Evolutionary conservation across 92 coral and sea anemone genomes (phyloP).

Genomic region (Chrysogorgia sp.): DNA sequence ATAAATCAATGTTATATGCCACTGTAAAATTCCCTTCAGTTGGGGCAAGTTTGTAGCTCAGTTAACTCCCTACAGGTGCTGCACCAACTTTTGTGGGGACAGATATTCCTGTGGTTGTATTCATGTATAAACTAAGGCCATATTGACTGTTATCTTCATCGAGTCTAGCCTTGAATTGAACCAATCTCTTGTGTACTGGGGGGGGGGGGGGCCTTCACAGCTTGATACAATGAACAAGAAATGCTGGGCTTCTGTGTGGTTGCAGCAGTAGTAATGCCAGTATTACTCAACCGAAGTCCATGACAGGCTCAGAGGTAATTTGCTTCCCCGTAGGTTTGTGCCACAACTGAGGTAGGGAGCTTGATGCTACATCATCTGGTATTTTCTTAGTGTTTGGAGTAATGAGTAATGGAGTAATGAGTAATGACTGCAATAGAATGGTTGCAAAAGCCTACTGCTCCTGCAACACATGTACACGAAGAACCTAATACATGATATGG

Average conservation of each 20-base stretch:
- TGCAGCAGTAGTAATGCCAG: conserved; percentile 15
- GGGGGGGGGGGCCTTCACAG: conserved; percentile 30
- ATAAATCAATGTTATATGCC: conserved; percentile 42
- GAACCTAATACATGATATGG: conserved; percentile 40
- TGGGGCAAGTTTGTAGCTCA: conserved; percentile 64
- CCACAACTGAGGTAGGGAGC: conserved; percentile 64
- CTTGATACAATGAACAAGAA: conserved; percentile 53
- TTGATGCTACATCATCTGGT: conserved; percentile 46
- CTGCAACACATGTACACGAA: conserved; percentile 59
- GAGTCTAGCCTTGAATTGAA: conserved; percentile 32
- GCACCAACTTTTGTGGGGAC: conserved; percentile 59
- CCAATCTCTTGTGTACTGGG: conserved; percentile 25
- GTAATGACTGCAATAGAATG: conserved; percentile 53
- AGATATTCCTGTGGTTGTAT: not conserved
- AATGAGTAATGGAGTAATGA: too few species aligned
- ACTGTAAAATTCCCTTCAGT: conserved; percentile 69
- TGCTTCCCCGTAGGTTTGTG: conserved; percentile 47
- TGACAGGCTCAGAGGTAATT: conserved; percentile 50
- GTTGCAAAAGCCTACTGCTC: conserved; percentile 52
- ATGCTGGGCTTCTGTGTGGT: conserved; percentile 15
- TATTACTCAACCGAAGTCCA: conserved; percentile 40
- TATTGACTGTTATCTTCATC: too few species aligned
- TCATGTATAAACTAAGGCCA: too few species aligned
- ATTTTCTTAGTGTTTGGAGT: conserved; percentile 37
- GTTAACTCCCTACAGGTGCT: conserved; percentile 61